Base-by-base conservation (phyloP, 2,888 invertebrate genomes). In the Zeuzera pyrina region DNA sequence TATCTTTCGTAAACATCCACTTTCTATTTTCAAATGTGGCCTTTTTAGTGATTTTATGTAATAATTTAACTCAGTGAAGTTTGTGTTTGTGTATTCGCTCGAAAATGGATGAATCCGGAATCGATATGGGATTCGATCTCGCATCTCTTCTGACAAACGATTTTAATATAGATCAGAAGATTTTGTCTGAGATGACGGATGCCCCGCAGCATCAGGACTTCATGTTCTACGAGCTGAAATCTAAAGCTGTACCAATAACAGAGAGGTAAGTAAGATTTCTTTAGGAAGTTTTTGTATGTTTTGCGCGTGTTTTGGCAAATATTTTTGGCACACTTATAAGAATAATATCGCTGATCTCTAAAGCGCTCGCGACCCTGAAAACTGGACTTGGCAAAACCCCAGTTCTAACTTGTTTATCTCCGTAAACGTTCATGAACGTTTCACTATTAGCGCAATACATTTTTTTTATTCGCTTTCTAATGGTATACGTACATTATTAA, bases 61-160 rank as follows among this genome's bases (percentile, higher is more conserved):
- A 24, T 24, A 24, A 8, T 24, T 5, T 5, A 11, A 11, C 6
- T 19, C 6, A n/a, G n/a, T 7, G 8, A 19, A 19, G 19, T 19
- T 19, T 19, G 19, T 19, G 19, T 19, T 19, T 19, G 19, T 49
- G 45, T 47, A 24, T 53, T 47, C 54, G 52, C 56, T 57, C 38
- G 48, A 76, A 64, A 61, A 87, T 87, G 87, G 87, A 87, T 68
- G 88, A 88, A 65, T 88, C 88, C 50, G 88, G 88, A 45, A 86
- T 88, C 49, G 88, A 88, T 55, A 85, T 88, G 85, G 87, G 84
- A 40, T 88, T 86, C 56, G 88, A 88, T 76, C 81, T 88, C 53
- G 85, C 85, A 38, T 84, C 86, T 42, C 76, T 87, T 46, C 73
- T 86, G 43, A 73, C 81, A 43, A 85, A 85, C 54, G 85, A 85